phyloP scores from a whole-genome alignment of 1,140 invertebrate species.

The Nasonia vitripennis region DNA sequence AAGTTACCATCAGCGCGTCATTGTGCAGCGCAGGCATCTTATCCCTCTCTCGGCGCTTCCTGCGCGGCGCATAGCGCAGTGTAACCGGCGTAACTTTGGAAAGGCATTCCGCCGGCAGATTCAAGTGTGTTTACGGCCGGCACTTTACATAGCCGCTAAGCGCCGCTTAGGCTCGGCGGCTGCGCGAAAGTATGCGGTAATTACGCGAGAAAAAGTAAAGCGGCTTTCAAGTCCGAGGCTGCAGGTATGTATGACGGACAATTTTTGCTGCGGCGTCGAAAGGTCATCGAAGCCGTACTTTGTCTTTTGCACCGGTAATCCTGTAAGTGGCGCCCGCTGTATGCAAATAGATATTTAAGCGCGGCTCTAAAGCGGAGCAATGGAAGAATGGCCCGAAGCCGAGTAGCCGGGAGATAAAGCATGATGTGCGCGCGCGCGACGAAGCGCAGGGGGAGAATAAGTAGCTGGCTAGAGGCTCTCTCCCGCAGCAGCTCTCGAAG shows the following conservation, averaged over 20 bases:
- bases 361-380: not conserved
- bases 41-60: not conserved
- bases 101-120: conserved; percentile 31
- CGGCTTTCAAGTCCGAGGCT: not conserved
- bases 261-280: not conserved
- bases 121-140: conserved; percentile 38
- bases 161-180: conserved; percentile 45
- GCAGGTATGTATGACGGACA: not conserved
- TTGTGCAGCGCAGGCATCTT: not conserved
- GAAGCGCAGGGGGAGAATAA: not conserved
- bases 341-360: conserved; percentile 28
- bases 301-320: too few species aligned
- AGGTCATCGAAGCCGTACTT: not conserved
- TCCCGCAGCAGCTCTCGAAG: not conserved
- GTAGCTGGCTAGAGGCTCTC: not conserved
- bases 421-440: too few species aligned
- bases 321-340: not conserved
- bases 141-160: not conserved
- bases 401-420: not conserved
- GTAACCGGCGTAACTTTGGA: conserved; percentile 34
- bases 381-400: not conserved
- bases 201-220: conserved; percentile 45
- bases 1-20: not conserved
- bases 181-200: conserved; percentile 40
- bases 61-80: not conserved